Conservation (phyloP, 2,797 vertebrate species). For the Agapornis canus region DNA sequence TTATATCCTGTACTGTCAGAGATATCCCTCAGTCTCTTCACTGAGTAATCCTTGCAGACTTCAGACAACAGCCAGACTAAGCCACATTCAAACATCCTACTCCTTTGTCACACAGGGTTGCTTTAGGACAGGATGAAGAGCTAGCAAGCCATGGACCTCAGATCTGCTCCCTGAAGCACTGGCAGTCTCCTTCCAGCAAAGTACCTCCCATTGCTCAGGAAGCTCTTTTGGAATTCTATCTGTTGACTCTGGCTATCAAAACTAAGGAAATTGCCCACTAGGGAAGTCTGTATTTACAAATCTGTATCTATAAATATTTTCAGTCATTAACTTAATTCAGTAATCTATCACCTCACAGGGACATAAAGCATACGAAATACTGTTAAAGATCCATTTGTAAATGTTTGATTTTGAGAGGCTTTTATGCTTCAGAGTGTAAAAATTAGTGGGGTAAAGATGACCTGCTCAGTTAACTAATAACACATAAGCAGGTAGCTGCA, state of each 20-base stretch:
- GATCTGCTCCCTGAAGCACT: neutral
- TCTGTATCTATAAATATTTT: neutral
- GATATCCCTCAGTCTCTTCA: neutral
- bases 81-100: neutral
- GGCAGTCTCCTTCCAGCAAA: rapidly evolving
- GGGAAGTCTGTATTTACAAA: neutral
- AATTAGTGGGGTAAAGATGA: neutral
- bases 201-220: neutral
- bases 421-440: neutral
- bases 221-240: neutral
- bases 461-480: neutral
- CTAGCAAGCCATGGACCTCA: neutral
- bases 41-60: neutral
- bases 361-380: neutral
- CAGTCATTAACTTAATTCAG: neutral
- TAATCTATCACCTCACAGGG: neutral
- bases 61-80: neutral
- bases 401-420: neutral
- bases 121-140: neutral
- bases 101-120: neutral
- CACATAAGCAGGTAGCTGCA: neutral
- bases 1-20: rapidly evolving
- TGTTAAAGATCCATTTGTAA: neutral
- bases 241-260: neutral
- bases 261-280: neutral